A percentile compares a stretch with the other conserved stretches of the same genome.
phyloP scores from a whole-genome alignment of 2,797 vertebrate genomes.

The Cygnus olor region DNA sequence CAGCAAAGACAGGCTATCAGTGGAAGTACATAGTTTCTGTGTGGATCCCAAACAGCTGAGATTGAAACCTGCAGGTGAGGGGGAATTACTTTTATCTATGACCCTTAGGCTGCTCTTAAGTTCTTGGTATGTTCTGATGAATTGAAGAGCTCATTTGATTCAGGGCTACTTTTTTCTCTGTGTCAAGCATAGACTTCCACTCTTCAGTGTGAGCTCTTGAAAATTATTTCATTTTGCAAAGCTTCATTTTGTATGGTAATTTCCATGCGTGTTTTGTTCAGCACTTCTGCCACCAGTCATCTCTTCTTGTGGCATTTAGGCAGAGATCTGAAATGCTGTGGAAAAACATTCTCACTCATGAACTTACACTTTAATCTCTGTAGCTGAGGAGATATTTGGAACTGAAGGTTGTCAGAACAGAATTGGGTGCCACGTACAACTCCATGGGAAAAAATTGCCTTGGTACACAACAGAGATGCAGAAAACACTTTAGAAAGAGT shows the following conservation, averaged over 20 bases:
- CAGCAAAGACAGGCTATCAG: background rate
- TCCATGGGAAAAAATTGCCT: background rate
- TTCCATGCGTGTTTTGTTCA: background rate
- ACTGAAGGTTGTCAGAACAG: background rate
- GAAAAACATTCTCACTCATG: background rate
- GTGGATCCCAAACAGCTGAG: background rate
- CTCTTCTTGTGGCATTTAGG: background rate
- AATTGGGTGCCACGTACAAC: background rate
- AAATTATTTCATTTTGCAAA: constrained; percentile 26
- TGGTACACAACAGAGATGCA: background rate
- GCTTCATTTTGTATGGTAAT: background rate
- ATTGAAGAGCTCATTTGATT: background rate
- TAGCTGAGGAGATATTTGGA: background rate
- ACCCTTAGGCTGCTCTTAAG: background rate
- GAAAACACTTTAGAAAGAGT: background rate
- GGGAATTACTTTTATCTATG: background rate
- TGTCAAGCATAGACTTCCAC: background rate
- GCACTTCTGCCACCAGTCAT: background rate
- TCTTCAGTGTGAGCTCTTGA: background rate
- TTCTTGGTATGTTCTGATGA: background rate
- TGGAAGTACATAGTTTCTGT: background rate
- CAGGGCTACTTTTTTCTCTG: background rate
- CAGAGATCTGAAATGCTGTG: constrained; percentile 11
- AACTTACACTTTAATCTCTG: background rate
- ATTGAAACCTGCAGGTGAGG: background rate